Evolutionary conservation across 2,797 vertebrate species (phyloP), one percentile per base, ranked within the genome.

Genomic region (Carduelis carduelis): DNA sequence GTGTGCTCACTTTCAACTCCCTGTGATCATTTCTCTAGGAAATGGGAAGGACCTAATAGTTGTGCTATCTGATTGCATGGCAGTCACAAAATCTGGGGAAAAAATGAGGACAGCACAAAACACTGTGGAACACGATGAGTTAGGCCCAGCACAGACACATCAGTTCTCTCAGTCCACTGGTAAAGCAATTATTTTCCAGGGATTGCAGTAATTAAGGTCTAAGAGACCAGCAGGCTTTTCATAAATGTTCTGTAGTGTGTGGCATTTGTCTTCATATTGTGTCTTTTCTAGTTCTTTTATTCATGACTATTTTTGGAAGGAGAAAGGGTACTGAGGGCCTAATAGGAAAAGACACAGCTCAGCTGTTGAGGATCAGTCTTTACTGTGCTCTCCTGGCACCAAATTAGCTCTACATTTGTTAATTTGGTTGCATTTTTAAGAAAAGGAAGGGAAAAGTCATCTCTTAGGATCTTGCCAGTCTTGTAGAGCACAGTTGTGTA

Each of bases 391-490:
- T 76, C 74, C 83, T 78, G 83, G 65, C 76, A 78, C 53, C 65
- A 37, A 2, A 77, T 96, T 86, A 94, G 61, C 91, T 95, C 80
- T 81, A 69, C 63, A 65, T 88, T 93, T 93, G 85, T 92, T 95
- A 87, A 95, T 95, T 87, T 94, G 83, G 72, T 95, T 89, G 74
- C n/a, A 57, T 94, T 91, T 93, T 77, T 77, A 70, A 86, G 92
- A 92, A 89, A 78, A 92, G 63, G 90, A 39, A 26, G 30, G 74
- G 44, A 32, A 39, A 94, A 91, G 18, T 82, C 4, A 84, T 56
- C 69, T 76, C 53, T 64, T 47, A 83, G 68, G 37, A 26, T 92
- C 52, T 63, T 72, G 34, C 26, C 69, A 52, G 57, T 75, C 57
- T 52, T 0, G 0, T 41, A 70, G 81, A 53, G 52, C 66, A 66